Base-by-base conservation (phyloP, 2,888 invertebrate genomes). In the Omphaloscelis lunosa region DNA sequence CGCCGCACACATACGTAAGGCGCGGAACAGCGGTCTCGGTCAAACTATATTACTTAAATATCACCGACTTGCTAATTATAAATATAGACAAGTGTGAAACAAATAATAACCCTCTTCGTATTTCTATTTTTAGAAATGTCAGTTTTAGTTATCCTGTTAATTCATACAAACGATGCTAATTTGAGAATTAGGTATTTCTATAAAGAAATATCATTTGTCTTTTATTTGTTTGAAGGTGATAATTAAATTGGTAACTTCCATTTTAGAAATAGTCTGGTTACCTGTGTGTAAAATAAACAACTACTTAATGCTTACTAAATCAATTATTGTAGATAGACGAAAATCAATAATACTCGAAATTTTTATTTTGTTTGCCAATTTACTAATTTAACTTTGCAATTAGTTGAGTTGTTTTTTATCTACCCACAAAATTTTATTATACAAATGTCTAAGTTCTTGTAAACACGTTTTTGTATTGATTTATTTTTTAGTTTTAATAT, bases 171-270 rank as follows among this genome's bases (percentile, higher is more conserved):
- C 5, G 5, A 15, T 58, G 15, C 29, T 41, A 12, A 12, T 45
- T 72, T 27, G 8, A 27, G 5, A 66, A 20, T 34, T 27, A n/a
- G 11, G 8, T 27, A 61, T 45, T 61, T 61, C 29, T 61, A 27
- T 23, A 59, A 70, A 45, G 61, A 58, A 41, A 58, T 41, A 9
- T 1, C 5, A 27, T 39, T 27, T 20, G 48, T 27, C 9, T 39
- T 17, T 27, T 41, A 20, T 29, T 58, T 23, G 15, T 39, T 41
- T 41, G 17, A n/a, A 48, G 6, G 23, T 61, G 11, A 17, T 72
- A 56, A 72, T 45, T 45, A n/a, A 56, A 34, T 56, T 23, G 12
- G 72, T 12, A 45, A 39, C 71, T 72, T 51, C 72, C 17, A 72
- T 72, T 72, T 72, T 53, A 17, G 17, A 29, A 23, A 11, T 39